Evolutionary conservation across 2,888 invertebrate genomes (phyloP).

Genomic region (Leptopilina myrica): DNA sequence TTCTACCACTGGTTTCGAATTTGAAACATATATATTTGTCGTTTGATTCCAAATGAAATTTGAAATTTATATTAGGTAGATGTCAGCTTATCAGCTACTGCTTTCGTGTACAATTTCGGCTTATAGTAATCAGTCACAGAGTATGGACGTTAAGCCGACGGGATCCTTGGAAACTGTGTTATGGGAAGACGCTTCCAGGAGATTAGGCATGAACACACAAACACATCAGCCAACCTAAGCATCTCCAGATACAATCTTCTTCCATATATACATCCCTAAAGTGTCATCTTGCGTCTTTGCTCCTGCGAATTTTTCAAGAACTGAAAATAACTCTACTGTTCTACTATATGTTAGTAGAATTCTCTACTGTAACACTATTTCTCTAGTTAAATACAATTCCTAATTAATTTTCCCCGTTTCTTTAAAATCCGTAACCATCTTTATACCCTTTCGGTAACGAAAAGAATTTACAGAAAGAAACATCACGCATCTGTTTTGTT

Average conservation of each 20-base stretch:
- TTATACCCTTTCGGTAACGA: too few relatives aligned
- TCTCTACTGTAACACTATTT: too few relatives aligned
- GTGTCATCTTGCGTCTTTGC: background rate
- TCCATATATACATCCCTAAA: background rate
- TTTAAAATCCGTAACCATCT: too few relatives aligned
- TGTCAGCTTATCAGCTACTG: conserved; percentile 19
- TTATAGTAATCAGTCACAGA: conserved; percentile 26
- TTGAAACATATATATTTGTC: too few relatives aligned
- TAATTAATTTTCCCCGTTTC: too few relatives aligned
- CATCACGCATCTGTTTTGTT: too few relatives aligned
- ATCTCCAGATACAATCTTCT: conserved; percentile 21
- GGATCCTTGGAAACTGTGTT: conserved; percentile 30
- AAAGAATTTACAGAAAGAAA: too few relatives aligned
- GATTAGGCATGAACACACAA: background rate
- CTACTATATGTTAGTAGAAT: too few relatives aligned
- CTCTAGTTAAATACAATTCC: too few relatives aligned
- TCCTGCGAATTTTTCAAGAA: background rate
- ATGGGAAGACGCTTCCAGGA: conserved; percentile 19
- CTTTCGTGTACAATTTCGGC: conserved; percentile 6
- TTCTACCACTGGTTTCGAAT: too few relatives aligned
- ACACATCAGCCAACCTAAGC: background rate
- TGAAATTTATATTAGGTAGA: background rate
- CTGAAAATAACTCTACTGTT: too few relatives aligned
- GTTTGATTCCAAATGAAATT: too few relatives aligned
- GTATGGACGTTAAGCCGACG: conserved; percentile 18